These are phyloP conservation scores for Sebastes melanostomus DNA, from an alignment of 2,797 vertebrate genomes.

Conservation along the genomic window DNA sequence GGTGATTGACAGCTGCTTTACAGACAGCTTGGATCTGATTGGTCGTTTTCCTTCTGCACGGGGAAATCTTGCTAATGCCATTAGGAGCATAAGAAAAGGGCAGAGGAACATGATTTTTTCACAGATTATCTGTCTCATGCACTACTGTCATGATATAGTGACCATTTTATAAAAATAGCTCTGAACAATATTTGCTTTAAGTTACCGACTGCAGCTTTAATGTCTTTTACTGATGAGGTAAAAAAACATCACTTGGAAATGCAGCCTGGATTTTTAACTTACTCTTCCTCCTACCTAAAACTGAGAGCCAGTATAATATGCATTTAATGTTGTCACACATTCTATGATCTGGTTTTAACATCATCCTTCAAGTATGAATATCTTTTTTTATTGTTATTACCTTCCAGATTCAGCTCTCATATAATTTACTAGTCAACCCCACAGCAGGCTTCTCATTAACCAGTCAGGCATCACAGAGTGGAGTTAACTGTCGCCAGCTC, in stretches of 20 bases:
- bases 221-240: constrained; percentile 18
- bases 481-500: constrained; percentile 37
- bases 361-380: neutral
- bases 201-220: neutral
- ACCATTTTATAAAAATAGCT: neutral
- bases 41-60: neutral
- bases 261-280: neutral
- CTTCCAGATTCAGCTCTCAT: neutral
- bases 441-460: constrained; percentile 29
- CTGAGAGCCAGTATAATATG: neutral
- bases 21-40: no score
- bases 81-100: neutral
- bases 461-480: constrained; percentile 16
- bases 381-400: neutral
- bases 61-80: neutral
- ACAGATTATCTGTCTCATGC: neutral
- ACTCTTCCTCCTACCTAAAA: neutral
- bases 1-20: no score
- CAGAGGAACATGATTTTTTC: neutral
- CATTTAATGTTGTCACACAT: neutral
- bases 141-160: no score
- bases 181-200: neutral
- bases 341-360: neutral
- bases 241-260: constrained; percentile 12
- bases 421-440: constrained; percentile 9